Evolutionary conservation across 1,140 invertebrate species (phyloP), one percentile per base, ranked within the genome.

Genomic region (Cecropterus lyciades): DNA sequence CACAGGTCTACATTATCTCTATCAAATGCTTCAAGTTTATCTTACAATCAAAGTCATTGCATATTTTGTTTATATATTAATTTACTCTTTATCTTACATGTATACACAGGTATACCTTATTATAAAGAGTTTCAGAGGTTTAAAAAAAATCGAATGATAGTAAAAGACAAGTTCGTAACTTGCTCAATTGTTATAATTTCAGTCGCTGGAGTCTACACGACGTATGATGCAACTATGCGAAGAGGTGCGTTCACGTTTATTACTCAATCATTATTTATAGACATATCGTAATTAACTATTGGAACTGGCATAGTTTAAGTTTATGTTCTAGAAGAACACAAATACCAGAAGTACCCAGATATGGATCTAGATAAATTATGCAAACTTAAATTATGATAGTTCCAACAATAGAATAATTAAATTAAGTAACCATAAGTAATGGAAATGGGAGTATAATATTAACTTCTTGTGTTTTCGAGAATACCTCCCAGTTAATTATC

Each of bases 181-280:
- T 9, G 17, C 9, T 15, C 1, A 53, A 37, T 16, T 42, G 0
- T 62, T 59, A 52, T 63, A 71, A 76, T 97, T 98, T 90, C 95
- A 99, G 98, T 99, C 98, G 15, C 91, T 99, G 94, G 98, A 99
- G 92, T 98, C 97, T 80, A 99, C 98, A 17, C 94, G 98, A 80
- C 97, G 98, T 85, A 99, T 99, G 98, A 94, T 99, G 93, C 93
- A 95, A 67, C 94, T 99, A 91, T 99, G 98, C 92, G 98, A 99
- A 93, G 98, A 99, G 97, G 98, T 99, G 95, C 96, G 95, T 94
- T 79, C 69, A 60, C 33, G 64, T 65, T 65, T 14, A 59, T 51
- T 45, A 37, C 51, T 30, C 33, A 30, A 57, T 45, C 30, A 53
- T 30, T 68, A 56, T 37, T 16, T 59, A 49, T 55, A 64, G 10